These are phyloP conservation scores for Sakesphorus luctuosus DNA, from an alignment of 2,113 vertebrate genomes.

Conservation along the genomic window DNA sequence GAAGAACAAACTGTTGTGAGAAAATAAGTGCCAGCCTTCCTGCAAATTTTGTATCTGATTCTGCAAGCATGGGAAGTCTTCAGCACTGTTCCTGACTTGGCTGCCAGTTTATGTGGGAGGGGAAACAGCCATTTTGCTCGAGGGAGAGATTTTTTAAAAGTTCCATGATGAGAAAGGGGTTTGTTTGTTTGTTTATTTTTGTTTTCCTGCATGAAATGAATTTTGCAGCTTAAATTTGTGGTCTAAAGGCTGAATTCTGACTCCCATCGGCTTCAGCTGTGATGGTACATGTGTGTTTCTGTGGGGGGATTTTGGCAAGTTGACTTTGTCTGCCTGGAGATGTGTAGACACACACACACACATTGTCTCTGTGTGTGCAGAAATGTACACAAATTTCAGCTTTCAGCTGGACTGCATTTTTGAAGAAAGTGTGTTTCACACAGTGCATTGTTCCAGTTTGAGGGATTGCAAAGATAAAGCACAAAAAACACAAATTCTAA, in stretches of 20 bases:
- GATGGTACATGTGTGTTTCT: not conserved
- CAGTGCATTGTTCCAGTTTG: slow-evolving; percentile 9
- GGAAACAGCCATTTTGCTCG: slow-evolving; percentile 71
- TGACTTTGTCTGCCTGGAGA: not conserved
- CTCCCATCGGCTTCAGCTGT: not conserved
- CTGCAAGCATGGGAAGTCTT: slow-evolving; percentile 67
- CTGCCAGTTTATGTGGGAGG: slow-evolving; percentile 73
- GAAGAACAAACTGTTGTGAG: slow-evolving; percentile 74
- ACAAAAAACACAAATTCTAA: not conserved
- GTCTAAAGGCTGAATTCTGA: slow-evolving; percentile 44
- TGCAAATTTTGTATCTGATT: slow-evolving; percentile 69
- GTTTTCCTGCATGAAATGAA: slow-evolving; percentile 37
- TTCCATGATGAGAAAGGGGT: slow-evolving; percentile 59
- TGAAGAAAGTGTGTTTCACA: slow-evolving; percentile 4
- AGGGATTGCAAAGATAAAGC: slow-evolving; percentile 32
- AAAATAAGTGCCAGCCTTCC: slow-evolving; percentile 74
- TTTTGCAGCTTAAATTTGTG: slow-evolving; percentile 41
- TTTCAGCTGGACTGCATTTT: slow-evolving; percentile 38
- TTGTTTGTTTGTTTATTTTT: slow-evolving; percentile 65
- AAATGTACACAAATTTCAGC: slow-evolving; percentile 10
- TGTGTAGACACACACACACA: not conserved
- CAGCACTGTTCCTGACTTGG: slow-evolving; percentile 70
- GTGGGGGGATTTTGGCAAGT: not conserved
- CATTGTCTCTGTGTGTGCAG: not conserved
- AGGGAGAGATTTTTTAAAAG: slow-evolving; percentile 64